Conservation (phyloP, 2,113 vertebrate genomes). For the Aldabrachelys gigantea region DNA sequence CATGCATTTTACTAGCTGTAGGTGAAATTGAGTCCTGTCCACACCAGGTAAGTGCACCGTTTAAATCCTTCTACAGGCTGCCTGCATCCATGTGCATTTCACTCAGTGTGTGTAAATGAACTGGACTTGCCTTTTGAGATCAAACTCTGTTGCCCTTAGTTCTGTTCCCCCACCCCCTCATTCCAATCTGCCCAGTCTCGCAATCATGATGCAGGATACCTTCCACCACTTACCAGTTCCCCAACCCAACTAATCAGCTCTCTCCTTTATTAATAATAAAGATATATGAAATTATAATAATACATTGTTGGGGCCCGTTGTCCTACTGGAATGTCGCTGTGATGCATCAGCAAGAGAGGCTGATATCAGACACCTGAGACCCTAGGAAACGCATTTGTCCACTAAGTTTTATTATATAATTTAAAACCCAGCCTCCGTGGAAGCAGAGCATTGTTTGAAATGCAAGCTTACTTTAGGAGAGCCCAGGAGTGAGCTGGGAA, state of each 20-base stretch:
- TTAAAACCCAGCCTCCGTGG: background rate
- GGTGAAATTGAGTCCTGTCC: background rate
- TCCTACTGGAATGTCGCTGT: background rate
- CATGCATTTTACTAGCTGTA: background rate
- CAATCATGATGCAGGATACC: background rate
- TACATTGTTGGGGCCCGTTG: background rate
- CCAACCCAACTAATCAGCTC: background rate
- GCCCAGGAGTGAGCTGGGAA: background rate
- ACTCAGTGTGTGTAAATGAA: background rate
- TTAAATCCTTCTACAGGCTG: background rate
- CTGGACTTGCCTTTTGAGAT: background rate
- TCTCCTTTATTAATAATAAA: background rate
- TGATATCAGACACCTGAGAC: background rate
- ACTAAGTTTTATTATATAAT: background rate
- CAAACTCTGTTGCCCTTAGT: background rate
- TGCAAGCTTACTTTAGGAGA: background rate
- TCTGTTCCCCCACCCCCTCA: background rate
- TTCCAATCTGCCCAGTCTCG: background rate
- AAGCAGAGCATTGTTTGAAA: background rate
- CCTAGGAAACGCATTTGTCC: background rate
- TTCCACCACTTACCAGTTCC: background rate
- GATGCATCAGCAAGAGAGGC: background rate
- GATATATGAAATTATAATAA: background rate
- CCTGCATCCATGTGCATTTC: background rate
- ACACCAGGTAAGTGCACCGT: background rate